Evolutionary conservation across 2,888 invertebrate genomes (phyloP), one percentile per base, ranked within the genome.

Genomic region (Morpho helenor): DNA sequence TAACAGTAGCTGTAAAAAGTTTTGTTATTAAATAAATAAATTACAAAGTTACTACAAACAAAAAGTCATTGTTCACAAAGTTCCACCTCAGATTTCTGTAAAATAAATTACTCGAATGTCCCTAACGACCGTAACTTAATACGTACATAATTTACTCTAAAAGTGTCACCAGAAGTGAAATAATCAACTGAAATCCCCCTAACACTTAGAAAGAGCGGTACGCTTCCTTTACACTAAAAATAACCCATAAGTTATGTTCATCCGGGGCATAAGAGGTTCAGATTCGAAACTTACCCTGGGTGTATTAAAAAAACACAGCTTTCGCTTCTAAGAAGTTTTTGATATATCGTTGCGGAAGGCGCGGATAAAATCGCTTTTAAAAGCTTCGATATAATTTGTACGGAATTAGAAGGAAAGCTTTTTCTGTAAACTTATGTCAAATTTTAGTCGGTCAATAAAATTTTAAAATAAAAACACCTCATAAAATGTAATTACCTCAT

Each of bases 221-320:
- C 44, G 46, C 41, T 47, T 47, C 46, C 53, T 53, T 47, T 41
- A 41, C 8, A 31, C 49, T 46, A 59, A 56, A 52, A 50, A 59
- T 61, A 52, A 49, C 55, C 42, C 59, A 49, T 60, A 65, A 61
- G 55, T 63, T 63, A 63, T 55, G 57, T 54, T 52, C 63, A 57
- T 65, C 65, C 65, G 63, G 63, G 46, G 7, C 53, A 47, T 45
- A 52, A 46, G 53, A 53, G 61, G 59, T 45, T 41, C 52, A 61
- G 52, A 52, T 57, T 47, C 52, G 22, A 53, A 8, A 53, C 53
- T 49, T 59, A 56, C 59, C 45, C 49, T 22, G 57, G 49, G 43
- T 59, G 45, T 56, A 59, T 49, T 56, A 56, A 53, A 53, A 52
- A 45, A 52, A 52, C 22, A 31, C 31, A 53, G 40, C 53, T 53